These are phyloP conservation scores for Diabrotica undecimpunctata DNA, from an alignment of 1,140 invertebrate genomes.

Conservation along the genomic window DNA sequence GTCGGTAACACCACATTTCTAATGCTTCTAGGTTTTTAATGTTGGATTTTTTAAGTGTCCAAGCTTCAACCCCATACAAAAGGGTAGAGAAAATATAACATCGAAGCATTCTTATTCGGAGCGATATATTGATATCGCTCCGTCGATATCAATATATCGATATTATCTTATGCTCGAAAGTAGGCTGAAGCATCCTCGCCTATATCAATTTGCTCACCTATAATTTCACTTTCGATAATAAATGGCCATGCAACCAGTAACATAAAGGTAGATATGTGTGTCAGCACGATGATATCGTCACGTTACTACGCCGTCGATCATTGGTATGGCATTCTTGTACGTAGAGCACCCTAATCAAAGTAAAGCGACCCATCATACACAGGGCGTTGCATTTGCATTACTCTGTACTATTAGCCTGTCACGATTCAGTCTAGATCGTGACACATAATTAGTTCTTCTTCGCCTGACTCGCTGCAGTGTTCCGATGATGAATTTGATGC, in stretches of 20 bases:
- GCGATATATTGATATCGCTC: too few species aligned
- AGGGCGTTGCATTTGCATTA: background rate
- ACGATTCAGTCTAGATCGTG: background rate
- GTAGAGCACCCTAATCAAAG: background rate
- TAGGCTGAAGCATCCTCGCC: too few species aligned
- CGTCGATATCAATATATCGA: too few species aligned
- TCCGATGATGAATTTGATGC: background rate
- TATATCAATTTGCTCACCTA: background rate
- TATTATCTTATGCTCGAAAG: too few species aligned
- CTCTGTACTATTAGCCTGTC: background rate
- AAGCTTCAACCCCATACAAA: too few species aligned
- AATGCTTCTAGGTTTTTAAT: too few species aligned
- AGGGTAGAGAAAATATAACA: too few species aligned
- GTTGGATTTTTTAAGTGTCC: too few species aligned
- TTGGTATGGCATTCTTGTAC: background rate
- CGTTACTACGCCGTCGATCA: background rate
- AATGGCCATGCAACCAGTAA: background rate
- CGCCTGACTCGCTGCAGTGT: background rate
- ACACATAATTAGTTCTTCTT: background rate
- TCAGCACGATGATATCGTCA: background rate
- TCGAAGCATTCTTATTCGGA: too few species aligned
- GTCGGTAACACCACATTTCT: too few species aligned
- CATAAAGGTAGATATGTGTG: background rate
- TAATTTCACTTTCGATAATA: conserved; percentile 1
- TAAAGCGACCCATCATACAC: background rate